Percentiles rank a stretch among this genome's conserved stretches.
Evolutionary conservation across 2,113 vertebrate species (phyloP).

Genomic region (Capreolus pygargus): DNA sequence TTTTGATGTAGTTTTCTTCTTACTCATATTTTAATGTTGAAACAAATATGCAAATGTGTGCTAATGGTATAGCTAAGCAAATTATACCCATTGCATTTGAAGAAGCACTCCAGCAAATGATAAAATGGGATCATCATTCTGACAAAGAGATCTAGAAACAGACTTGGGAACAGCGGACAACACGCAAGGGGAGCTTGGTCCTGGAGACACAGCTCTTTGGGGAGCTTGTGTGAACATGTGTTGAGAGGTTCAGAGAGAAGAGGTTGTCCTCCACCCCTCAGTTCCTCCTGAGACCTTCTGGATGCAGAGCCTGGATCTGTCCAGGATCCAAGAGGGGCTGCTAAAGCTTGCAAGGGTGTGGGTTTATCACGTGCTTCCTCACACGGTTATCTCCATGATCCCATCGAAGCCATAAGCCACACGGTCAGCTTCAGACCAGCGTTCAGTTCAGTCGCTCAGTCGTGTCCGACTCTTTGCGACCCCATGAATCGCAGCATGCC

Average conservation of each 20-base stretch:
- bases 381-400: not conserved
- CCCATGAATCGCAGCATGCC: too few relatives aligned
- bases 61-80: not conserved
- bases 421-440: not conserved
- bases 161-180: not conserved
- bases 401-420: not conserved
- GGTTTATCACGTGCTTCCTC: rapidly evolving
- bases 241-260: not conserved
- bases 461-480: too few relatives aligned
- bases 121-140: not conserved
- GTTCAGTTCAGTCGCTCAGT: too few relatives aligned
- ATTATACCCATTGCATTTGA: constrained; percentile 11
- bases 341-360: not conserved
- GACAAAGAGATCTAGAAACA: not conserved
- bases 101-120: constrained; percentile 17
- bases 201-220: not conserved
- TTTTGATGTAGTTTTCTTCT: constrained; percentile 35
- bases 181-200: not conserved
- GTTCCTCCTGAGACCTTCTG: not conserved
- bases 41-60: constrained; percentile 48
- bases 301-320: not conserved
- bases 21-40: constrained; percentile 44
- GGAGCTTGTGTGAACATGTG: not conserved
- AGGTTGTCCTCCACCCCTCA: not conserved
- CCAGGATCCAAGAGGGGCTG: not conserved